A percentile compares a stretch with the other conserved stretches of the same genome.
phyloP scores from a whole-genome alignment of 2,113 vertebrate species.

The Lepisosteus oculatus region DNA sequence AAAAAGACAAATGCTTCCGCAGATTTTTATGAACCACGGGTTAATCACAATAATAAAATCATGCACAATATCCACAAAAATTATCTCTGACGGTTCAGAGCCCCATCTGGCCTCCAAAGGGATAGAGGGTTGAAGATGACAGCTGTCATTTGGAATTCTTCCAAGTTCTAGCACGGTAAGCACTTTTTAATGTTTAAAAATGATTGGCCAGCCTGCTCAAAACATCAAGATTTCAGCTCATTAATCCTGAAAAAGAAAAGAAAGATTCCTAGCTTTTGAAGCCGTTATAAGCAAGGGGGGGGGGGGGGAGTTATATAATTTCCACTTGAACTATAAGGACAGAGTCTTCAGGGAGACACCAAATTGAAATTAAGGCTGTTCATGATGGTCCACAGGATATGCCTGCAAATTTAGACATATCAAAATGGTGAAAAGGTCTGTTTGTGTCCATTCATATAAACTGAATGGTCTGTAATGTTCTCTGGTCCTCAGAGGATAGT shows the following conservation, averaged over 20 bases:
- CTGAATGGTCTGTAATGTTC: conserved; percentile 91
- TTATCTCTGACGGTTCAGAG: conserved; percentile 27
- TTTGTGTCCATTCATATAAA: conserved; percentile 95
- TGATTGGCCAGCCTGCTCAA: conserved; percentile 68
- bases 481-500: conserved; percentile 78
- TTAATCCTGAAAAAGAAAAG: conserved; percentile 69
- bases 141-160: background rate
- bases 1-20: conserved; percentile 50
- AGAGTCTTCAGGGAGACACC: conserved; percentile 83
- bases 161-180: conserved; percentile 22
- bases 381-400: conserved; percentile 93
- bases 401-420: conserved; percentile 93
- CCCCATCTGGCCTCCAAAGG: conserved; percentile 11
- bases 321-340: conserved; percentile 84
- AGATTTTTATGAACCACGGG: conserved; percentile 53
- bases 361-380: conserved; percentile 99
- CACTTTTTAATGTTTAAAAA: conserved; percentile 43
- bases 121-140: background rate
- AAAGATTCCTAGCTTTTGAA: conserved; percentile 51
- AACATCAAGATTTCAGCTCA: conserved; percentile 73
- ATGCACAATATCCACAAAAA: conserved; percentile 6
- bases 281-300: conserved; percentile 48
- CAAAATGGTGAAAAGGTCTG: conserved; percentile 96
- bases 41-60: conserved; percentile 25
- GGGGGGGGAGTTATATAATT: conserved; percentile 60